phyloP scores from a whole-genome alignment of 2,113 vertebrate species.

The Peromyscus californicus region DNA sequence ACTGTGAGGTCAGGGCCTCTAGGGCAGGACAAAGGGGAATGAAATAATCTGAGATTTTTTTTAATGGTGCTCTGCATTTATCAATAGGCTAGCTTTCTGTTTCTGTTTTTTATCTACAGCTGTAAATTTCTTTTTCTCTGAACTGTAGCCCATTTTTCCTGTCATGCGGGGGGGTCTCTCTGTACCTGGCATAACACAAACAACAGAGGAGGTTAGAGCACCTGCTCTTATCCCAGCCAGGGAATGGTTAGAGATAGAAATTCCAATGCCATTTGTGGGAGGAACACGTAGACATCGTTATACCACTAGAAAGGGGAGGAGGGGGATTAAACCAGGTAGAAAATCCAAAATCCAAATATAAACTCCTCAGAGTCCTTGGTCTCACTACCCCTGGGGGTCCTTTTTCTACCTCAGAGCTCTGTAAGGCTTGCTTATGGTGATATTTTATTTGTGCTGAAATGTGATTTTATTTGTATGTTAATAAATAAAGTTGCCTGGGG shows the following conservation, averaged over 20 bases:
- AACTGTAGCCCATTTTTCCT: not conserved
- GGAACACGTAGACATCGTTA: not conserved
- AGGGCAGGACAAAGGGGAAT: not conserved
- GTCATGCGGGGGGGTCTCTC: not conserved
- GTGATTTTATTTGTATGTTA: too few relatives aligned
- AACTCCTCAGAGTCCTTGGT: not conserved
- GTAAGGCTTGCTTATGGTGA: not conserved
- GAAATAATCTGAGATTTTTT: not conserved
- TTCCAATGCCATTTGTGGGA: not conserved
- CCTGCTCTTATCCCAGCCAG: too few relatives aligned
- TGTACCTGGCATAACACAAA: not conserved
- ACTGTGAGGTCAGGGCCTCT: too few relatives aligned
- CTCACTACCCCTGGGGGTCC: fast-evolving
- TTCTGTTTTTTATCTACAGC: not conserved
- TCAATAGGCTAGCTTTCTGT: not conserved
- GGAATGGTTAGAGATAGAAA: not conserved
- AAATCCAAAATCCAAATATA: not conserved
- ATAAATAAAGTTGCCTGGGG: too few relatives aligned
- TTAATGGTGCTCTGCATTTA: not conserved
- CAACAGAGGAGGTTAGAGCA: not conserved
- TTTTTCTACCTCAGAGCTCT: not conserved
- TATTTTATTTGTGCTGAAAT: too few relatives aligned
- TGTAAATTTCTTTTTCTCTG: not conserved
- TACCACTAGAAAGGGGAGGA: not conserved
- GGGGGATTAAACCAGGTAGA: fast-evolving